Evolutionary conservation across 2,888 invertebrate species (phyloP), one percentile per base, ranked within the genome.

Genomic region (Protonemura montana): DNA sequence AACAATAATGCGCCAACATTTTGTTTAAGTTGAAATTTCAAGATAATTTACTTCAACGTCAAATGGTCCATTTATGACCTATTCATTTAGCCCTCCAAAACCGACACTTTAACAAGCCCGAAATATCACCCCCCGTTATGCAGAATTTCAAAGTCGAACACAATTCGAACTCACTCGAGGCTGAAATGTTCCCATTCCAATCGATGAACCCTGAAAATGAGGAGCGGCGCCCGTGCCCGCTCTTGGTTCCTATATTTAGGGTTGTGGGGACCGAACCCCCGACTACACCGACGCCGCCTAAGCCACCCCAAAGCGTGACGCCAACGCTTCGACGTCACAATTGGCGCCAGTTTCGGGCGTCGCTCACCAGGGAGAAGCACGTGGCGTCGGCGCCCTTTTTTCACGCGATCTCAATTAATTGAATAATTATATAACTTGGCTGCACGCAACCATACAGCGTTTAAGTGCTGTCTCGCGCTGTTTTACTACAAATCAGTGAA

Each of bases 361-460:
- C 59, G 13, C 59, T 2, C 59, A 21, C 59, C 59, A 59, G 59
- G 59, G 59, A 2, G 59, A 59, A 59, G 59, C 59, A 59, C 59
- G 59, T 59, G 59, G 13, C 59, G 59, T 21, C 59, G 59, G 59
- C 59, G 59, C 59, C 59, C 16, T 21, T 59, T 59, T 59, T 59
- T 59, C 59, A 59, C 59, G 59, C 59, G 59, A 59, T 59, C 59
- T 59, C 59, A 59, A 59, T 59, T 59, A 59, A 59, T 59, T 59
- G 59, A 59, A 59, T 59, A 59, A 59, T 59, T 59, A 59, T 59
- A 59, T 21, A 59, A 21, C 59, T 13, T 2, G 16, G 1, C 16
- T 3, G 59, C 59, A 59, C 59, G 59, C 59, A 21, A 59, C 59
- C 3, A 21, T 21, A 21, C 21, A 2, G 59, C 59, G n/a, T 59